phyloP scores from a whole-genome alignment of 2,888 invertebrate species.

The Desoria tigrina region DNA sequence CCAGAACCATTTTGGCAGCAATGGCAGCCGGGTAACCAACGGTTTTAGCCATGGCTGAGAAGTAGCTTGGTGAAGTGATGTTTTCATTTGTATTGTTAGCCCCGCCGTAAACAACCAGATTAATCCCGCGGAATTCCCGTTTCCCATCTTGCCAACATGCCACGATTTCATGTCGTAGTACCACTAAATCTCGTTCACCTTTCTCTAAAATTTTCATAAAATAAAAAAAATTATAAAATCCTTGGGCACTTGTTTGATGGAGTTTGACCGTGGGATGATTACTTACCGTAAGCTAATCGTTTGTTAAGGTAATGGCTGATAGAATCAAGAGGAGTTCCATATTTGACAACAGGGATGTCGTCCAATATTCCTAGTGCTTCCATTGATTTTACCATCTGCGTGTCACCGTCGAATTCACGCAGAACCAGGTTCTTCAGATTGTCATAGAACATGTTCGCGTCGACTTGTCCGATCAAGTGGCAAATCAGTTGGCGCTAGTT shows the following conservation, averaged over 20 bases:
- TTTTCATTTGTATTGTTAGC: slow-evolving; percentile 57
- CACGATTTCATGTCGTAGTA: slow-evolving; percentile 89
- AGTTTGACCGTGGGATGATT: too few species aligned
- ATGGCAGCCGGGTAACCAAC: slow-evolving; percentile 94
- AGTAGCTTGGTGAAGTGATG: slow-evolving; percentile 60
- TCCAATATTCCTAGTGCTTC: slow-evolving; percentile 85
- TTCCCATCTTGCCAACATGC: slow-evolving; percentile 88
- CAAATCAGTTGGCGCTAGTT: slow-evolving; percentile 78
- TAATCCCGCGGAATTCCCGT: slow-evolving; percentile 77
- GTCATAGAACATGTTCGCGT: slow-evolving; percentile 86
- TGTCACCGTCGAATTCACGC: slow-evolving; percentile 70
- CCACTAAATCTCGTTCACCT: slow-evolving; percentile 88
- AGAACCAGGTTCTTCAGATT: slow-evolving; percentile 81
- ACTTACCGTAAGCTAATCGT: slow-evolving; percentile 75
- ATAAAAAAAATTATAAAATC: too few species aligned
- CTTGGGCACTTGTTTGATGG: too few species aligned
- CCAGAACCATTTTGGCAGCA: slow-evolving; percentile 94
- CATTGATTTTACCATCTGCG: slow-evolving; percentile 65
- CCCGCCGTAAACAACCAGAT: slow-evolving; percentile 87
- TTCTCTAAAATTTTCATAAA: too few species aligned
- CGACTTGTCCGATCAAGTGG: slow-evolving; percentile 77
- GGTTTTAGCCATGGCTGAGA: slow-evolving; percentile 94
- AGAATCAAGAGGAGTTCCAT: slow-evolving; percentile 86
- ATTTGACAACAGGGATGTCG: slow-evolving; percentile 78
- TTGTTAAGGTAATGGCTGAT: slow-evolving; percentile 84